A percentile compares a stretch with the other conserved stretches of the same genome.
These are phyloP conservation scores for Epirrhoe tristata DNA, from an alignment of 2,888 invertebrate species.

Conservation along the genomic window DNA sequence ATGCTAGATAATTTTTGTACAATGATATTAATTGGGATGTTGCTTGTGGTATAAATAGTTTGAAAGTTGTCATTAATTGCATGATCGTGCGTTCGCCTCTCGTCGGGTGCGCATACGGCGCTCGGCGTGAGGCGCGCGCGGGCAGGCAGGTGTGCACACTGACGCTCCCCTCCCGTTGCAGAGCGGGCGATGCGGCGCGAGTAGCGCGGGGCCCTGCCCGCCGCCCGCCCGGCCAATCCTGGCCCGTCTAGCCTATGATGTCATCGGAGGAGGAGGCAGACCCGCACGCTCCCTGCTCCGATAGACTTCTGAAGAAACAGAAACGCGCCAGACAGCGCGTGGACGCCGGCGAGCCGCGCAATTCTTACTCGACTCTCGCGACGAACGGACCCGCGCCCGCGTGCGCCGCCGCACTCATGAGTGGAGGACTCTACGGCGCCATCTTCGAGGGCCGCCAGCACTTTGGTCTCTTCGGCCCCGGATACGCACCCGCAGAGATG, in stretches of 20 bases:
- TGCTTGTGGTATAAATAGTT: slow-evolving; percentile 47
- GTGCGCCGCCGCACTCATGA: slow-evolving; percentile 92
- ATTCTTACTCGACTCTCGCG: slow-evolving; percentile 91
- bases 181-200: slow-evolving; percentile 82
- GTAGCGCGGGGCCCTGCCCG: slow-evolving; percentile 83
- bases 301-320: slow-evolving; percentile 96
- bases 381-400: slow-evolving; percentile 84
- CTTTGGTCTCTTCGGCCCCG: slow-evolving; percentile 93
- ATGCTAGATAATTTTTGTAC: neutral
- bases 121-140: slow-evolving; percentile 54
- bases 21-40: slow-evolving; percentile 49
- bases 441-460: slow-evolving; percentile 93
- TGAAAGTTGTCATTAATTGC: slow-evolving; percentile 28
- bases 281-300: slow-evolving; percentile 97
- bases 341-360: slow-evolving; percentile 98
- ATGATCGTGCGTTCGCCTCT: slow-evolving; percentile 36
- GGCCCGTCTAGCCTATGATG: slow-evolving; percentile 95
- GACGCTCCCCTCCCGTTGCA: slow-evolving; percentile 78
- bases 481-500: slow-evolving; percentile 96
- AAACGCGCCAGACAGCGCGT: slow-evolving; percentile 98
- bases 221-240: slow-evolving; percentile 92
- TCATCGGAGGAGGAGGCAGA: slow-evolving; percentile 98
- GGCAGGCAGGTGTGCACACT: slow-evolving; percentile 75
- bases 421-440: slow-evolving; percentile 94
- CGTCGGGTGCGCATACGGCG: slow-evolving; percentile 55